These are phyloP conservation scores for Pentamera pediparva DNA, from an alignment of 53 echinoderm and acorn worm species.

Conservation along the genomic window DNA sequence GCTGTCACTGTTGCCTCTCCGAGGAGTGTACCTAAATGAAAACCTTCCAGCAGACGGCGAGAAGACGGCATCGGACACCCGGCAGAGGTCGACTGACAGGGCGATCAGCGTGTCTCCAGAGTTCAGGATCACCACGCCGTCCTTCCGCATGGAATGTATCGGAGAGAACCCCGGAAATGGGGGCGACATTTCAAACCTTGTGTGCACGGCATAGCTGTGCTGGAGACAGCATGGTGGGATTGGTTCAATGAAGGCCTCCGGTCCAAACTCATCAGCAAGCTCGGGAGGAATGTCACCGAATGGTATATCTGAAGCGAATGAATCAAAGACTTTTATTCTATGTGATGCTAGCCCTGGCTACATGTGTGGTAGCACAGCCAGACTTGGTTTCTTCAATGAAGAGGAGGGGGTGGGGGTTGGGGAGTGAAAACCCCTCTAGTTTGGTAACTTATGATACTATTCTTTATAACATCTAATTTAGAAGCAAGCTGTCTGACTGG, in stretches of 20 bases:
- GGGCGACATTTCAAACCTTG: slow-evolving; percentile 92
- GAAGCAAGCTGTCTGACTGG: too few species aligned
- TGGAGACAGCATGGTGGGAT: slow-evolving; percentile 78
- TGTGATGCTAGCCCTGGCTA: neutral
- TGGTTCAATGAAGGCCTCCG: slow-evolving; percentile 25
- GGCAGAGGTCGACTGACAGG: slow-evolving; percentile 42
- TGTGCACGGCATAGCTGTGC: slow-evolving; percentile 94
- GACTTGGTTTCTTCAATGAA: too few species aligned
- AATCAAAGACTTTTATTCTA: neutral
- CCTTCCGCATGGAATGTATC: slow-evolving; percentile 91
- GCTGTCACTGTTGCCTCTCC: too few species aligned
- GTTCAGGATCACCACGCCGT: slow-evolving; percentile 84
- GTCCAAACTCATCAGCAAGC: slow-evolving; percentile 51
- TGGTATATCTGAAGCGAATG: slow-evolving; percentile 5
- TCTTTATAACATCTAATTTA: too few species aligned
- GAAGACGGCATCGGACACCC: slow-evolving; percentile 31
- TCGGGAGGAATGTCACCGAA: slow-evolving; percentile 61
- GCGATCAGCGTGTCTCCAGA: slow-evolving; percentile 89
- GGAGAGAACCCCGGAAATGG: slow-evolving; percentile 96
- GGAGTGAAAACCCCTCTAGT: too few species aligned
- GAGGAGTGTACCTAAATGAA: slow-evolving; percentile 18
- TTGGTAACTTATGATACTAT: too few species aligned
- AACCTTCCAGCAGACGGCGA: slow-evolving; percentile 15
- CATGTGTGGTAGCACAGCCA: too few species aligned
- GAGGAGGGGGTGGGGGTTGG: too few species aligned